Percentiles rank a stretch among this genome's conserved stretches.
These are phyloP conservation scores for Nomada ferruginata DNA, from an alignment of 2,888 invertebrate species.

Conservation along the genomic window DNA sequence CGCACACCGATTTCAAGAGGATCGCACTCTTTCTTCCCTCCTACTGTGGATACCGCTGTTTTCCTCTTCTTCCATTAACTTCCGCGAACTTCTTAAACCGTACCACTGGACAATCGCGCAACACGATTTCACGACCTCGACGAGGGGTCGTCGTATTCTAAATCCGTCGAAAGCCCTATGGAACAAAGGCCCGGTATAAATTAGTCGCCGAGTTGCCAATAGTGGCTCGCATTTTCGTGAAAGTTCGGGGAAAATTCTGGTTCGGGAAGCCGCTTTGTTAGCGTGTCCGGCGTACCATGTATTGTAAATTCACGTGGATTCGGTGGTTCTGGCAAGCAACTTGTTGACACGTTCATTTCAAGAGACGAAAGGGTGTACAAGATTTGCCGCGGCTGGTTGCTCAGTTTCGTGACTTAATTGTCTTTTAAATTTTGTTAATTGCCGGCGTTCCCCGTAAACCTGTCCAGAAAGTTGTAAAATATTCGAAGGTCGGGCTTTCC, in stretches of 20 bases:
- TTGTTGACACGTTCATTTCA: slow-evolving; percentile 28
- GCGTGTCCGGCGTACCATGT: neutral
- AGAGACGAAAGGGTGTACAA: neutral
- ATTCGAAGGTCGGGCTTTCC: neutral
- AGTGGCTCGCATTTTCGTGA: too few relatives aligned
- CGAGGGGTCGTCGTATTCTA: too few relatives aligned
- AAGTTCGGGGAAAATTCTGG: too few relatives aligned
- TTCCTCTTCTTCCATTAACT: neutral
- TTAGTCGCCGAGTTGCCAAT: neutral
- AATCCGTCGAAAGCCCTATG: neutral
- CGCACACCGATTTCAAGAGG: neutral
- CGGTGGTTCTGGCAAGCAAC: slow-evolving; percentile 16
- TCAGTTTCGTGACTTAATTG: neutral
- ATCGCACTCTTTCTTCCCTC: neutral
- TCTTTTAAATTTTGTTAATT: neutral
- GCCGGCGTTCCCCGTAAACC: neutral
- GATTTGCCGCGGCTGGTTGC: slow-evolving; percentile 1
- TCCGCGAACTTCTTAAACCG: neutral
- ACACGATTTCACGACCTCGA: neutral
- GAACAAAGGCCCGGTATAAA: slow-evolving; percentile 5
- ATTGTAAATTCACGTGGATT: neutral
- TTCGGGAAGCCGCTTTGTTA: neutral
- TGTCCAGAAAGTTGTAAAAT: neutral
- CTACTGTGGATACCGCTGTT: too few relatives aligned
- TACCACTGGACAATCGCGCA: neutral